Conservation (phyloP, 2,797 vertebrate genomes). For the Macrochelys suwanniensis region DNA sequence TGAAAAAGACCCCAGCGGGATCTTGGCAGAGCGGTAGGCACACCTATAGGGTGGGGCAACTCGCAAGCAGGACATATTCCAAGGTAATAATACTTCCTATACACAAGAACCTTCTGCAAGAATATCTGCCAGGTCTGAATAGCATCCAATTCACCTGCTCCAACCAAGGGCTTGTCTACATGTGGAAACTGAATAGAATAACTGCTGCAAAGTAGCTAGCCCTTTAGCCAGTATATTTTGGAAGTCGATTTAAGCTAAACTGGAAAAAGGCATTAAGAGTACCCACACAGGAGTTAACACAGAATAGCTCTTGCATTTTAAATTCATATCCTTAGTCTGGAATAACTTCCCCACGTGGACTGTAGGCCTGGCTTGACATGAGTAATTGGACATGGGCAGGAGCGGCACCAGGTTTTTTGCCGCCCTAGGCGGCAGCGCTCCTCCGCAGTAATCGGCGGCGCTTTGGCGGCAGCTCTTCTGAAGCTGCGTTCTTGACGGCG, state of each 20-base stretch:
- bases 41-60: rapidly evolving
- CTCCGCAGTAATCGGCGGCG: too few relatives aligned
- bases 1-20: rapidly evolving
- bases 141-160: background rate
- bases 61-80: background rate
- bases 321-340: constrained; percentile 33
- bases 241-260: background rate
- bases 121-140: background rate
- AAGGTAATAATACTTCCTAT: background rate
- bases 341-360: background rate
- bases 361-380: background rate
- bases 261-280: background rate
- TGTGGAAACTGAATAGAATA: background rate
- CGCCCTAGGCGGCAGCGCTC: too few relatives aligned
- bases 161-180: background rate
- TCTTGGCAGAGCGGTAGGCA: background rate
- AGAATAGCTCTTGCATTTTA: constrained; percentile 8
- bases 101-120: background rate
- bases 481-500: too few relatives aligned
- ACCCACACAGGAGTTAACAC: background rate
- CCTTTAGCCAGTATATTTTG: background rate
- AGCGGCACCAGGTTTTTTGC: too few relatives aligned
- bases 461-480: too few relatives aligned
- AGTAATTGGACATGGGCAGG: background rate
- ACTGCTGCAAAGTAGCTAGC: background rate